Percentiles rank a stretch among this genome's conserved stretches.
Evolutionary conservation across 2,797 vertebrate genomes (phyloP).

Genomic region (Ataeniobius toweri): DNA sequence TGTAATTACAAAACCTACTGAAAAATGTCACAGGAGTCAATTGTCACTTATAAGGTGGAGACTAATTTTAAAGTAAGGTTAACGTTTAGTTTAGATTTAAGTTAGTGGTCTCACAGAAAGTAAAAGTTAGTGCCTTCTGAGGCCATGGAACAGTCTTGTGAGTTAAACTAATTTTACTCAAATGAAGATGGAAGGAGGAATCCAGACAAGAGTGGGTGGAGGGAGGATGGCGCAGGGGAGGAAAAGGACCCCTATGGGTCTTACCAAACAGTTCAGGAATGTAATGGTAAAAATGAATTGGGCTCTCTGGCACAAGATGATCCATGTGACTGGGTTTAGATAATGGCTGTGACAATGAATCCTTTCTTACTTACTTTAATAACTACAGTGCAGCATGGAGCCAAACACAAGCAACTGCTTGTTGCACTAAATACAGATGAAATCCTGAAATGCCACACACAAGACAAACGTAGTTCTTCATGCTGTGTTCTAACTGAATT

Average conservation of each 20-base stretch:
- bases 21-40: too few relatives aligned
- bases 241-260: slow-evolving; percentile 57
- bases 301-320: slow-evolving; percentile 82
- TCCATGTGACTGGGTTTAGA: slow-evolving; percentile 82
- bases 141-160: neutral
- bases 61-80: too few relatives aligned
- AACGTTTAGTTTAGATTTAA: neutral
- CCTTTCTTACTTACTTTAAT: slow-evolving; percentile 84
- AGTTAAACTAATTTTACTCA: slow-evolving; percentile 46
- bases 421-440: slow-evolving; percentile 61
- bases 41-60: too few relatives aligned
- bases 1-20: too few relatives aligned
- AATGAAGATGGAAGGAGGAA: slow-evolving; percentile 66
- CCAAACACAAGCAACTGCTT: slow-evolving; percentile 73
- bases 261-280: slow-evolving; percentile 83
- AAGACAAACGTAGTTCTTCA: neutral
- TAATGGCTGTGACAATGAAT: slow-evolving; percentile 82
- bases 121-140: neutral
- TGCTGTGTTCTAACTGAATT: slow-evolving; percentile 10
- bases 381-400: slow-evolving; percentile 67
- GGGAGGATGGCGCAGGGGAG: slow-evolving; percentile 22
- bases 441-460: slow-evolving; percentile 21
- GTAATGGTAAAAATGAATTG: slow-evolving; percentile 77
- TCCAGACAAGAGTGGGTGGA: slow-evolving; percentile 51
- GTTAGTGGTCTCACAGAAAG: neutral